Base-by-base conservation (phyloP, 2,797 vertebrate species). In the Argya squamiceps region DNA sequence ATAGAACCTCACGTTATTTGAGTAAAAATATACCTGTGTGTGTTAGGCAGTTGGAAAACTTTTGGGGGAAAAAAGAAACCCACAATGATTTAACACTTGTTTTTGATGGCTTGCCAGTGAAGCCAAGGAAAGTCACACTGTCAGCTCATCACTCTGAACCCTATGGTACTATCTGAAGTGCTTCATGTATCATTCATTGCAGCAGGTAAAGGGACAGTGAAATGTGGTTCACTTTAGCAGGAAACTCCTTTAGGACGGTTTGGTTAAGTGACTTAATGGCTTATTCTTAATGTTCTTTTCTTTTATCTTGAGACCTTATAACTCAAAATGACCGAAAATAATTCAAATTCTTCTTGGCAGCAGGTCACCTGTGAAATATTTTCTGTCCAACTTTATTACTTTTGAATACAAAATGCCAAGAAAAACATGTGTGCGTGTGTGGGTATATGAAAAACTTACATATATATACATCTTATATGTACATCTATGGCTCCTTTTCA, bases 261-360 rank as follows among this genome's bases (percentile, higher is more conserved):
- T 97, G 93, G 77, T 94, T 96, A 97, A 96, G 95, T 96, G 94
- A 97, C 94, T 97, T 97, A 97, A 97, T 97, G 96, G 96, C 91
- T 96, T 96, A 97, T 97, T 95, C 95, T 92, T 97, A 97, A 96
- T 96, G 96, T 95, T 96, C 77, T 91, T 83, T 93, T 97, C 94
- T 96, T 97, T 94, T 96, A 80, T 93, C 95, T 91, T 93, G 94
- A 97, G 95, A 95, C 93, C 88, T 94, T 76, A 93, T 96, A 96
- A 92, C 82, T 93, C 81, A 94, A 95, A 96, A 94, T 97, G 84
- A 94, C 93, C 88, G 85, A 96, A 96, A 95, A 92, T 91, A 97
- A 96, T 95, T 92, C 79, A 96, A 94, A 96, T 93, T 70, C 60
- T 89, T 95, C 82, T 92, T 96, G 95, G 92, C 94, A 97, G 95